These are phyloP conservation scores for Drosophila longiperda DNA, from an alignment of 2,888 invertebrate species.

Conservation along the genomic window DNA sequence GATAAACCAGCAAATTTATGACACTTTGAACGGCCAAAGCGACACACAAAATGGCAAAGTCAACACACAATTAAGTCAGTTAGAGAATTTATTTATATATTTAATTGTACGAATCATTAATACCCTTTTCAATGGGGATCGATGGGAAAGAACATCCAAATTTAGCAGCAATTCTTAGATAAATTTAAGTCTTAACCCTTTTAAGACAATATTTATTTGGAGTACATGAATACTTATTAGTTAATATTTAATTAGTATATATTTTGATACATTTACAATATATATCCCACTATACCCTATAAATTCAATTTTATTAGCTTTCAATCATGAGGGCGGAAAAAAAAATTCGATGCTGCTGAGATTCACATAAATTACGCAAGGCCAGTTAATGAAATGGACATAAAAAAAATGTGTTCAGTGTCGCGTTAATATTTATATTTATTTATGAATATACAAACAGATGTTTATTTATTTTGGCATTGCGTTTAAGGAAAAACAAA, in stretches of 20 bases:
- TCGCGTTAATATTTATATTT: conserved; percentile 28
- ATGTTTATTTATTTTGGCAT: conserved; percentile 15
- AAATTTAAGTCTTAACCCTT: fast-evolving
- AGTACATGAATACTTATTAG: background rate
- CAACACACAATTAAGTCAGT: conserved; percentile 75
- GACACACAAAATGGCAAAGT: conserved; percentile 73
- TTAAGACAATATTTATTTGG: background rate
- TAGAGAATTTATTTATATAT: conserved; percentile 1
- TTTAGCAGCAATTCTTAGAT: background rate
- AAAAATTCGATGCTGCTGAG: background rate
- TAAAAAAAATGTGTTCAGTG: conserved; percentile 46
- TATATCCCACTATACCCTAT: conserved; percentile 1
- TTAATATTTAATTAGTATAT: background rate
- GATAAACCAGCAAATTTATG: conserved; percentile 75
- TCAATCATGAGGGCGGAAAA: conserved; percentile 34
- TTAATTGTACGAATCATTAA: background rate
- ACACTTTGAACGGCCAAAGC: conserved; percentile 55
- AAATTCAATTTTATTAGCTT: background rate
- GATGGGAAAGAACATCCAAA: background rate
- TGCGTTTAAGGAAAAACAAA: conserved; percentile 51
- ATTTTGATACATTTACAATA: background rate
- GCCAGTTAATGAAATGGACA: conserved; percentile 62
- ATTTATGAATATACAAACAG: conserved; percentile 5
- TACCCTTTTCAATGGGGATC: conserved; percentile 13
- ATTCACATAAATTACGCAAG: conserved; percentile 59